phyloP scores from a whole-genome alignment of 2,888 invertebrate species.

The Unio delphinus region DNA sequence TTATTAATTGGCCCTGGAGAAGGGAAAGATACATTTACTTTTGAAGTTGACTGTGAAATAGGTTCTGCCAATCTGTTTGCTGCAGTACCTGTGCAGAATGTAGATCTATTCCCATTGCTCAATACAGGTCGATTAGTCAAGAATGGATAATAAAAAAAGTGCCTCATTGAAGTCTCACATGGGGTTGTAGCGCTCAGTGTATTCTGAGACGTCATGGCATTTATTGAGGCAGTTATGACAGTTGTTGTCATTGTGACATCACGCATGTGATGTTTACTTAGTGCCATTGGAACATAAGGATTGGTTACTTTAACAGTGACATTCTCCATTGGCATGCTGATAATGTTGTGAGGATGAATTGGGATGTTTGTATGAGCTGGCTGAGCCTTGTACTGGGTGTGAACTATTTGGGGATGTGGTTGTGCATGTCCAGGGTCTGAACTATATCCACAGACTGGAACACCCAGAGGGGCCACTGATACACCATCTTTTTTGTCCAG shows the following conservation, averaged over 20 bases:
- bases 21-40: neutral
- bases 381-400: conserved; percentile 38
- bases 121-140: no score
- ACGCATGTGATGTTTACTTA: conserved; percentile 21
- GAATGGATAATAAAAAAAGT: no score
- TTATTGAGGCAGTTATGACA: conserved; percentile 17
- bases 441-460: conserved; percentile 40
- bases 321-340: conserved; percentile 51
- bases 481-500: no score
- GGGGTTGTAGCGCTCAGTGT: no score
- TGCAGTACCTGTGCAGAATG: neutral
- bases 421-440: conserved; percentile 48
- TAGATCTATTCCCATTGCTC: no score
- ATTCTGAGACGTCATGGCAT: conserved; percentile 2
- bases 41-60: conserved; percentile 1
- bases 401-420: conserved; percentile 18
- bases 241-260: conserved; percentile 23
- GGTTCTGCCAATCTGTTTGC: neutral
- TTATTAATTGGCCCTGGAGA: neutral
- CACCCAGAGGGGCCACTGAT: no score
- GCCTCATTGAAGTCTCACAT: no score
- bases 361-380: conserved; percentile 49
- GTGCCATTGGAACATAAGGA: conserved; percentile 16
- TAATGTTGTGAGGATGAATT: conserved; percentile 43
- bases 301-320: conserved; percentile 18